Conservation (phyloP, 2,888 invertebrate species). For the Oscheius sp. region DNA sequence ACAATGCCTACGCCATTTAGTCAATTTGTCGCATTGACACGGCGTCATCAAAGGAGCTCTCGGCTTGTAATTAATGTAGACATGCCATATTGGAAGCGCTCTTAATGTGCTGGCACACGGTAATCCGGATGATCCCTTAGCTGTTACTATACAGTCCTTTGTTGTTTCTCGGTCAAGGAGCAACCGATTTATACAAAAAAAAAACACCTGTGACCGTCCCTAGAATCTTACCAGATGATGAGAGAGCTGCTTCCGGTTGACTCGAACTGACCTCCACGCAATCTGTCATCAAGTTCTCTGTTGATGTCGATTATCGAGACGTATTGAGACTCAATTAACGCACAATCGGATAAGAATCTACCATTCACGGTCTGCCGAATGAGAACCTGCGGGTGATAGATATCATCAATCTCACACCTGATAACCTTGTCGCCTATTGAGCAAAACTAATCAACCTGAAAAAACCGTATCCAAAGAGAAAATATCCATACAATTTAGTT, state of each 20-base stretch:
- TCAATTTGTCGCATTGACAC: slow-evolving; percentile 36
- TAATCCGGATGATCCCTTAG: slow-evolving; percentile 31
- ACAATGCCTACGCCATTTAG: slow-evolving; percentile 27
- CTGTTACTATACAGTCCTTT: not conserved
- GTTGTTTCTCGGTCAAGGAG: not conserved
- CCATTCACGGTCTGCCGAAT: slow-evolving; percentile 31
- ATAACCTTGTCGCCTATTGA: slow-evolving; percentile 30
- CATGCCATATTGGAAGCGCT: slow-evolving; percentile 35
- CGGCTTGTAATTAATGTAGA: slow-evolving; percentile 36
- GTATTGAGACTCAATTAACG: slow-evolving; percentile 34
- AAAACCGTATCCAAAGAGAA: not conserved
- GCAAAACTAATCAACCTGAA: not conserved
- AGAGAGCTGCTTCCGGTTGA: slow-evolving; percentile 13
- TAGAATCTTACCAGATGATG: not conserved
- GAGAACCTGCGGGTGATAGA: slow-evolving; percentile 24
- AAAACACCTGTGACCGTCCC: not conserved
- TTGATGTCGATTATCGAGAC: slow-evolving; percentile 27
- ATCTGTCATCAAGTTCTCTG: slow-evolving; percentile 29
- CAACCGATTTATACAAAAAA: not conserved
- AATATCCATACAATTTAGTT: not conserved
- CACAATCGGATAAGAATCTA: slow-evolving; percentile 36
- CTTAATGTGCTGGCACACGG: slow-evolving; percentile 21
- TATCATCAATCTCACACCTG: slow-evolving; percentile 31
- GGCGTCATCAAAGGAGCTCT: slow-evolving; percentile 32
- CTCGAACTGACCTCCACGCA: slow-evolving; percentile 31